Evolutionary conservation across 2,797 vertebrate genomes (phyloP).

Genomic region (Dermochelys coriacea): DNA sequence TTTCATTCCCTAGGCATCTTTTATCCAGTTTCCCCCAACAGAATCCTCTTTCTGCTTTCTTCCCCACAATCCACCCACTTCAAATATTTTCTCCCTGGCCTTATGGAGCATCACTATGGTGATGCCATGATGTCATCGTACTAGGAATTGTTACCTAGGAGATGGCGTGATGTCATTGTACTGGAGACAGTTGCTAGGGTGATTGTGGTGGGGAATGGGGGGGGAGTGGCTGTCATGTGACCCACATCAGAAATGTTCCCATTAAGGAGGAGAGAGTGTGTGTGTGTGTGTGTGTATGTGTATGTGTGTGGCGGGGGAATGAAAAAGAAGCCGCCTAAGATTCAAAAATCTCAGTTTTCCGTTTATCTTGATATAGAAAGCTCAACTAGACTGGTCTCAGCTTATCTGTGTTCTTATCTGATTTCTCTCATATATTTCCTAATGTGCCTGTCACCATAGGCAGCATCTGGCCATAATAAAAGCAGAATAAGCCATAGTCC

Average conservation of each 20-base stretch:
- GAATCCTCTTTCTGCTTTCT: background rate
- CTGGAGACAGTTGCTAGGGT: constrained; percentile 70
- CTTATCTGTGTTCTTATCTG: background rate
- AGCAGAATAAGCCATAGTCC: background rate
- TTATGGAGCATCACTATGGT: constrained; percentile 69
- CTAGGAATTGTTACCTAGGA: constrained; percentile 75
- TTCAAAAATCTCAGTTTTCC: background rate
- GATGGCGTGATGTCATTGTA: constrained; percentile 77
- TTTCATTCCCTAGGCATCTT: background rate
- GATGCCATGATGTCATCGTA: constrained; percentile 76
- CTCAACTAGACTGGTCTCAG: rapidly evolving
- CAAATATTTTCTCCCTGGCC: constrained; percentile 52
- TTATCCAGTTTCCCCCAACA: background rate
- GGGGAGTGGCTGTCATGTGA: constrained; percentile 47
- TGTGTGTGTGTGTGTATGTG: background rate
- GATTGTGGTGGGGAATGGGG: constrained; percentile 28
- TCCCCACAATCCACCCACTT: constrained; percentile 20
- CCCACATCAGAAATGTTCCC: constrained; percentile 40
- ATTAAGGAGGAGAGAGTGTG: background rate
- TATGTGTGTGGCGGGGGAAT: background rate
- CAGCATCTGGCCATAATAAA: background rate
- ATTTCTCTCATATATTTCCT: background rate
- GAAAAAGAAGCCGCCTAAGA: background rate
- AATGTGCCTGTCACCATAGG: background rate
- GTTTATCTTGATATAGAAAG: rapidly evolving